Base-by-base conservation (phyloP, 2,797 vertebrate species). In the Enteromius anoplus region DNA sequence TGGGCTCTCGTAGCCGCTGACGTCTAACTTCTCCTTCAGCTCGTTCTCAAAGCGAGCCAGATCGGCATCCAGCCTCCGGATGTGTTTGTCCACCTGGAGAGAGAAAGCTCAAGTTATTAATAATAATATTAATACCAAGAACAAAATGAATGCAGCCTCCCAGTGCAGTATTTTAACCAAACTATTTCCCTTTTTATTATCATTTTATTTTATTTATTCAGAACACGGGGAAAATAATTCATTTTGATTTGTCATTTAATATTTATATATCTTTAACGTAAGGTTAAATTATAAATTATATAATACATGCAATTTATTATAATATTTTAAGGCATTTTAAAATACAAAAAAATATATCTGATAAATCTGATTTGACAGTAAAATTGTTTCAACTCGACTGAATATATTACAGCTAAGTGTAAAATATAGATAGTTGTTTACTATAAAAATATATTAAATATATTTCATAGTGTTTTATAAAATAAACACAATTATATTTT, bases 21-120 rank as follows among this genome's bases (percentile, higher is more conserved):
- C 92, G 85, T 98, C 98, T 91, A 99, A 92, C 89, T 98, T 99
- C 85, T 99, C 98, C 85, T 99, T 99, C n/a, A 99, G 93, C 88
- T 99, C 98, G 0, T 98, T 98, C 75, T 99, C 98, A 19, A 99
- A 99, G 2, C 98, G 95, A 0, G 98, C 98, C 82, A 99, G 89
- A 89, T 99, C 98, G 0, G 98, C 98, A 5, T 99, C 98, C 55
- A 99, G 94, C 62, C 98, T 94, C 37, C 98, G 96, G 85, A 99
- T 99, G 73, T 99, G 98, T 90, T 99, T 99, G 89, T 99, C 98
- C 91, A 99, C 98, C 98, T 99, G 87, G 4, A 34, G 69, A 12
- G 21, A 32, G 12, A 47, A 76, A 79, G 5, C 75, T 70, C 3
- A 21, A 5, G 21, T 45, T 49, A 42, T 23, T 17, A 26, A 29